Conservation (phyloP, 2,888 invertebrate genomes). For the Dryomyza anilis region DNA sequence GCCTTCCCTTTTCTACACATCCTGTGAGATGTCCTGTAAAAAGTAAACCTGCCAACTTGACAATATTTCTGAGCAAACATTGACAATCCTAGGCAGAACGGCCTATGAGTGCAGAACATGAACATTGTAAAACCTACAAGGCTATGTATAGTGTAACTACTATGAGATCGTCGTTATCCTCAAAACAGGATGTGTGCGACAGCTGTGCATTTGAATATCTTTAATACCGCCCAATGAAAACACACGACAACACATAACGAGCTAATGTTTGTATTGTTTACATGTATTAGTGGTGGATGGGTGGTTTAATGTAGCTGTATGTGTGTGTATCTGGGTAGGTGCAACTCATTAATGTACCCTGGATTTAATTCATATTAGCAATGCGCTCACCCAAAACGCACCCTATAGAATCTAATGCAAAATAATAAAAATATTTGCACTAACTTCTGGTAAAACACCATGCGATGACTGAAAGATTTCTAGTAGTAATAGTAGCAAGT, state of each 20-base stretch:
- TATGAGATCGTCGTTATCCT: not conserved
- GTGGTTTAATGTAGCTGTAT: constrained; percentile 7
- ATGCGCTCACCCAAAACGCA: constrained; percentile 1
- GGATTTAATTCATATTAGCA: not conserved
- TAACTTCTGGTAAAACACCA: no score
- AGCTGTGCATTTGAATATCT: constrained; percentile 34
- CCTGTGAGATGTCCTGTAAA: not conserved
- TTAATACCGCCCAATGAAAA: constrained; percentile 41
- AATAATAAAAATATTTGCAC: constrained; percentile 5
- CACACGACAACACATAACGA: constrained; percentile 29
- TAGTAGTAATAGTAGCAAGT: no score
- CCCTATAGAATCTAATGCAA: constrained; percentile 7
- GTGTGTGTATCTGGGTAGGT: constrained; percentile 2
- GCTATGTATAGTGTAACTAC: no score
- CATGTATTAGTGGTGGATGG: not conserved
- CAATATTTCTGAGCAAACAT: constrained; percentile 27
- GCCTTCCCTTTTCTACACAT: constrained; percentile 22
- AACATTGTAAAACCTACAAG: no score
- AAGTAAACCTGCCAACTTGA: constrained; percentile 34
- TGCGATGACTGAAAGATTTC: not conserved
- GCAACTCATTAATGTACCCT: not conserved
- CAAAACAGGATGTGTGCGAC: constrained; percentile 2
- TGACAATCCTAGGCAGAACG: constrained; percentile 33
- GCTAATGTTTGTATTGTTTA: not conserved
- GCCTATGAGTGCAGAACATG: no score